Base-by-base conservation (phyloP, 2,797 vertebrate genomes). In the Pipistrellus pygmaeus region DNA sequence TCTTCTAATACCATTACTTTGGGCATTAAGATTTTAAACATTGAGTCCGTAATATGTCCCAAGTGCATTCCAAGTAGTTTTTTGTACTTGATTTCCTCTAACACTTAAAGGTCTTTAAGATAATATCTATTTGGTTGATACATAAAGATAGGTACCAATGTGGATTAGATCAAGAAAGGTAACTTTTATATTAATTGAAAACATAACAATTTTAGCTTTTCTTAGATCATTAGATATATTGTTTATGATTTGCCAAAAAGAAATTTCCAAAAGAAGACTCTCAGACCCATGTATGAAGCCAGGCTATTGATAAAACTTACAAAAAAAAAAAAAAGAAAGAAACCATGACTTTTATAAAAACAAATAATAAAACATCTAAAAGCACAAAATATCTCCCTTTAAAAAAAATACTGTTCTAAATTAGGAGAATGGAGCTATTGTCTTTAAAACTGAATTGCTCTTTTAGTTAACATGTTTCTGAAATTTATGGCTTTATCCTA, bases 401-500 rank as follows among this genome's bases (percentile, higher is more conserved):
- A 53, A 53, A 51, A 66, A 92, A 86, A 89, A 84, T 48, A 38
- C 3, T 64, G 23, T 88, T 41, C 80, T 76, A 85, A 85, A 71
- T 69, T 94, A 92, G 77, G 23, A 90, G 9, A 87, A 53, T 35
- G 48, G n/a, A 92, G 84, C 18, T 73, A 32, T 80, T 69, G 35
- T 82, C 71, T 95, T 94, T 92, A 92, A 87, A 84, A 73, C 3
- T 30, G 55, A 77, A 44, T 60, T 78, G 17, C 8, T 88, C 38
- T 27, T 62, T 81, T 85, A 32, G 25, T 77, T 89, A 75, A 90
- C 25, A 20, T 80, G 53, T 57, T 76, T 38, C 20, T 81, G 41
- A 95, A 93, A 90, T 87, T 44, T 88, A 69, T 46, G 44, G 25
- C n/a, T 92, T 85, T 85, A 66, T 88, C 23, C 4, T 51, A 91